Evolutionary conservation across 2,797 vertebrate species (phyloP).

Genomic region (Aeoliscus strigatus): DNA sequence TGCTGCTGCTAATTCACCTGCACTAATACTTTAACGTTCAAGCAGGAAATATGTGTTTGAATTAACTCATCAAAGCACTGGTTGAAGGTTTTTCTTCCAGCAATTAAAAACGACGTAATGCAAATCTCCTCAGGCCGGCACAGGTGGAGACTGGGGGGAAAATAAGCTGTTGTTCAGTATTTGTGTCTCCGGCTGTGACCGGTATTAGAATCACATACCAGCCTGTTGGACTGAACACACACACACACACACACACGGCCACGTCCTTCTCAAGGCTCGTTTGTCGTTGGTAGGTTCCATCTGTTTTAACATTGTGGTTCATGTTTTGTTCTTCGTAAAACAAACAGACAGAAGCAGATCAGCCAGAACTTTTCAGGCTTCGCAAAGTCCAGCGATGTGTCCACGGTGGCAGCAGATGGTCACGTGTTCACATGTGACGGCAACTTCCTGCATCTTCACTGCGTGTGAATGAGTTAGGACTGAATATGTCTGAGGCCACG

Average conservation of each 20-base stretch:
- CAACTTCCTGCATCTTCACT: no score
- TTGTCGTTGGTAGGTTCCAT: no score
- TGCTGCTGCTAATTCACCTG: background rate
- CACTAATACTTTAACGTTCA: conserved; percentile 1
- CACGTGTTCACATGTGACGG: no score
- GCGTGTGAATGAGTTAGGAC: no score
- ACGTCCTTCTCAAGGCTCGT: no score
- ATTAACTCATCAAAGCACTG: background rate
- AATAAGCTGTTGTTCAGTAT: conserved; percentile 21
- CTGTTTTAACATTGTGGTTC: no score
- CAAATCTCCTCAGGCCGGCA: background rate
- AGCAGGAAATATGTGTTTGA: conserved; percentile 2
- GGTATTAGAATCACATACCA: conserved; percentile 17
- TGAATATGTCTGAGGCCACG: no score
- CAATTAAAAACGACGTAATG: background rate
- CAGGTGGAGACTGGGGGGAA: background rate
- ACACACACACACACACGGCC: background rate
- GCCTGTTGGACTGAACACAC: conserved; percentile 7
- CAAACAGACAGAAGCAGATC: no score
- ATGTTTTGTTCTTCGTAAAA: no score
- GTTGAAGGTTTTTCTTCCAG: conserved; percentile 1
- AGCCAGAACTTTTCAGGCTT: no score
- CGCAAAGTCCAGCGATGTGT: no score
- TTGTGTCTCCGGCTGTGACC: conserved; percentile 23
- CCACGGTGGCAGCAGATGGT: no score